phyloP scores from a whole-genome alignment of 2,113 vertebrate genomes.

The Hiodon tergisus region DNA sequence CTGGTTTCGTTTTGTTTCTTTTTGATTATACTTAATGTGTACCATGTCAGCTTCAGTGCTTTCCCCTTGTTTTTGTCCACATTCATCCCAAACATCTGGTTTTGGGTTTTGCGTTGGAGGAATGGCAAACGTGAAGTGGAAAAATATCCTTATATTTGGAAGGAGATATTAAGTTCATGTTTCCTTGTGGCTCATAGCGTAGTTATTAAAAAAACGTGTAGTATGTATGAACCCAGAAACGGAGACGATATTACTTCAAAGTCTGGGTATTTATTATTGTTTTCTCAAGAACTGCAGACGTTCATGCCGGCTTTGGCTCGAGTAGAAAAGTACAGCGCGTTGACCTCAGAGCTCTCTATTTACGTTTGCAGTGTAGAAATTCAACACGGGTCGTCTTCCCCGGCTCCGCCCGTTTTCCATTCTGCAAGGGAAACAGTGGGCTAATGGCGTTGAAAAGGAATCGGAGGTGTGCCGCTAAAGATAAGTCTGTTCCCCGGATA shows the following conservation, averaged over 20 bases:
- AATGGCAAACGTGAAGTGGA: constrained; percentile 41
- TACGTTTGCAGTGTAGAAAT: neutral
- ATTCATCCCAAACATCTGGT: constrained; percentile 64
- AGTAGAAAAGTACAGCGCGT: too few relatives aligned
- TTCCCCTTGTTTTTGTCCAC: constrained; percentile 54
- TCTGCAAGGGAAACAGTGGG: neutral
- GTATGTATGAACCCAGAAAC: too few relatives aligned
- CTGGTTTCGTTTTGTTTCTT: constrained; percentile 56
- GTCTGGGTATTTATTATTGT: too few relatives aligned
- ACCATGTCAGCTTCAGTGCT: constrained; percentile 52
- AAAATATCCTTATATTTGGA: constrained; percentile 29
- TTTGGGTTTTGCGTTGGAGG: constrained; percentile 50
- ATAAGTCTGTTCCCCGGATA: constrained; percentile 22
- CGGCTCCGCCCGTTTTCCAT: too few relatives aligned
- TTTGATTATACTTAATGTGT: constrained; percentile 65
- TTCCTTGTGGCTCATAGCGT: neutral
- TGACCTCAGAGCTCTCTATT: too few relatives aligned
- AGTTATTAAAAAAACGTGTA: neutral
- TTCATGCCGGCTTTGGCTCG: too few relatives aligned
- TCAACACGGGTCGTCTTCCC: neutral
- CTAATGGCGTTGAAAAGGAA: neutral
- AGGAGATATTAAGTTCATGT: neutral
- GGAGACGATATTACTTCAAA: too few relatives aligned
- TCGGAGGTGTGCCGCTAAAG: constrained; percentile 19
- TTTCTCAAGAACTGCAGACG: too few relatives aligned